A percentile compares a stretch with the other conserved stretches of the same genome.
Evolutionary conservation across 53 echinoderm and acorn worm species (phyloP).

Genomic region (Paracentrotus lividus): DNA sequence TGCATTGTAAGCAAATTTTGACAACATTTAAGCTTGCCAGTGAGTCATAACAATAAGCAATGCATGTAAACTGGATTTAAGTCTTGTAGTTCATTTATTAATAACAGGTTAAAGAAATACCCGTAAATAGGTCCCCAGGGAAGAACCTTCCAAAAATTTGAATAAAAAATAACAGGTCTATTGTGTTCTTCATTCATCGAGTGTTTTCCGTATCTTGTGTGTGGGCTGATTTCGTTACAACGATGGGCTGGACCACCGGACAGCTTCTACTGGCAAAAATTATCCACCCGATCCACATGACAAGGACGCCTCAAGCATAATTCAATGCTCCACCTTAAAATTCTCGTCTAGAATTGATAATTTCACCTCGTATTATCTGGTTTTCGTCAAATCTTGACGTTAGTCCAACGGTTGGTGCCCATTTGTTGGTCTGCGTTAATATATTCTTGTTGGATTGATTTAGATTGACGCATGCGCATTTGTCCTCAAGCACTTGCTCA

Average conservation of each 20-base stretch:
- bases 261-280: not conserved
- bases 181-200: no score
- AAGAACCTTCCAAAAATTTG: no score
- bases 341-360: not conserved
- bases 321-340: not conserved
- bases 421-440: not conserved
- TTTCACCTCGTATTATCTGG: not conserved
- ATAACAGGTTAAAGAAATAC: no score
- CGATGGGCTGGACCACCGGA: not conserved
- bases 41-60: no score
- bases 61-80: no score
- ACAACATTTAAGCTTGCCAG: no score
- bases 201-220: not conserved
- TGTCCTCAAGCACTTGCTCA: not conserved
- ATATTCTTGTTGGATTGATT: not conserved
- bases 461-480: not conserved
- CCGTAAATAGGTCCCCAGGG: no score
- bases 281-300: not conserved
- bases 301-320: not conserved
- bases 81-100: no score
- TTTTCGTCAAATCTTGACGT: not conserved
- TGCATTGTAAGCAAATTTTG: no score
- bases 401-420: not conserved
- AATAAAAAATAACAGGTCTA: no score
- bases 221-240: not conserved